These are phyloP conservation scores for Kudoa iwatai DNA, from an alignment of 30 jellyfish, hydroid and myxozoan species.

Conservation along the genomic window DNA sequence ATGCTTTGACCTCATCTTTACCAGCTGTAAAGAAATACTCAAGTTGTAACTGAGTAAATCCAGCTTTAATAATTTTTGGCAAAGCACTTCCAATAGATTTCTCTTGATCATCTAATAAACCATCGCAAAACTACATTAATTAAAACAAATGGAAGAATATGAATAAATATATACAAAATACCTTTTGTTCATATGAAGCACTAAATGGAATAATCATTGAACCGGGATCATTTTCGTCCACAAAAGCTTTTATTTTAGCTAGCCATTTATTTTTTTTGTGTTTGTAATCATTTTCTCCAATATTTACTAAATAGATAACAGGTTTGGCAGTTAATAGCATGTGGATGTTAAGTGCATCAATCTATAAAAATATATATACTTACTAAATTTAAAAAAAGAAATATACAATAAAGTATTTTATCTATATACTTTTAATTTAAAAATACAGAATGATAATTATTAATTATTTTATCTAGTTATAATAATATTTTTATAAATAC, in stretches of 20 bases:
- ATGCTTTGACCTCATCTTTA: conserved; percentile 91
- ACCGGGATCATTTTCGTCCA: conserved; percentile 57
- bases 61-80: conserved; percentile 41
- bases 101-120: conserved; percentile 16
- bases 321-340: conserved; percentile 71
- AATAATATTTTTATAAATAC: too few species aligned
- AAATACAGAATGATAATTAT: too few species aligned
- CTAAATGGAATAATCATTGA: conserved; percentile 67
- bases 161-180: conserved; percentile 1
- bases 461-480: too few species aligned
- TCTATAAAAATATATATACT: too few species aligned
- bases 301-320: conserved; percentile 32
- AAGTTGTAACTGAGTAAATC: conserved; percentile 27
- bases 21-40: conserved; percentile 88
- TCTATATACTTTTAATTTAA: too few species aligned
- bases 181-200: conserved; percentile 55
- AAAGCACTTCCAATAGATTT: conserved; percentile 17
- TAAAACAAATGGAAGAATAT: conserved; percentile 1
- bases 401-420: too few species aligned
- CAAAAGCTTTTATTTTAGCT: conserved; percentile 38
- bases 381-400: too few species aligned
- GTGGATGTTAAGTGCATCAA: conserved; percentile 38
- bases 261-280: conserved; percentile 80
- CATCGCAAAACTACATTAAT: conserved; percentile 4
- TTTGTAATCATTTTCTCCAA: conserved; percentile 43